A percentile compares a stretch with the other conserved stretches of the same genome.
Evolutionary conservation across 2,797 vertebrate species (phyloP).

Genomic region (Oryzias dopingdopingensis): DNA sequence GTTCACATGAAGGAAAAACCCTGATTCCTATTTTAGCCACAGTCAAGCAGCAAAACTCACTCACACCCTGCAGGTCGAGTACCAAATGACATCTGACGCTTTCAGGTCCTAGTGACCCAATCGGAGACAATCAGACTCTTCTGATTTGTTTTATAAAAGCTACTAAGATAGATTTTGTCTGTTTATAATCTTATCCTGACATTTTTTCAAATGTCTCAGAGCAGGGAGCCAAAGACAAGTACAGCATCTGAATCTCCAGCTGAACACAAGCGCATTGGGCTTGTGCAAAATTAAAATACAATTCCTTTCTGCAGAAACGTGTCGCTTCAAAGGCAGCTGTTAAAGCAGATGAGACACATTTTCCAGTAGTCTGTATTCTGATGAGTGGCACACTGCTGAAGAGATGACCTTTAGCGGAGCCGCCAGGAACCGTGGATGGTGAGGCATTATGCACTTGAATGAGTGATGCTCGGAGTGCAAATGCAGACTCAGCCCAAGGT

Average conservation of each 20-base stretch:
- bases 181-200: too few relatives aligned
- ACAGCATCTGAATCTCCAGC: not conserved
- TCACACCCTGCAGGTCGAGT: too few relatives aligned
- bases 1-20: too few relatives aligned
- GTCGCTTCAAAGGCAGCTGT: conserved; percentile 38
- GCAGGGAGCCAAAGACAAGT: conserved; percentile 5
- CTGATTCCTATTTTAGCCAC: too few relatives aligned
- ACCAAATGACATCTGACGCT: too few relatives aligned
- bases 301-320: conserved; percentile 10
- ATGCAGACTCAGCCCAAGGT: conserved; percentile 45
- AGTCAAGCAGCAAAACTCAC: too few relatives aligned
- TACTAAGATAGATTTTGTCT: too few relatives aligned
- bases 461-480: conserved; percentile 39
- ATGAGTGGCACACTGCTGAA: conserved; percentile 32
- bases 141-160: too few relatives aligned
- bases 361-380: conserved; percentile 47
- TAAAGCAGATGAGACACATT: conserved; percentile 41
- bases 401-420: conserved; percentile 61
- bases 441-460: conserved; percentile 58
- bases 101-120: too few relatives aligned
- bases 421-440: conserved; percentile 43
- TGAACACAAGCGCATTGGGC: not conserved
- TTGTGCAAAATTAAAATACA: conserved; percentile 16
- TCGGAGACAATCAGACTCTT: too few relatives aligned
- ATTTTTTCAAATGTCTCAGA: conserved; percentile 31